Conservation (phyloP, 1,140 invertebrate genomes). For the Caenorhabditis briggsae region DNA sequence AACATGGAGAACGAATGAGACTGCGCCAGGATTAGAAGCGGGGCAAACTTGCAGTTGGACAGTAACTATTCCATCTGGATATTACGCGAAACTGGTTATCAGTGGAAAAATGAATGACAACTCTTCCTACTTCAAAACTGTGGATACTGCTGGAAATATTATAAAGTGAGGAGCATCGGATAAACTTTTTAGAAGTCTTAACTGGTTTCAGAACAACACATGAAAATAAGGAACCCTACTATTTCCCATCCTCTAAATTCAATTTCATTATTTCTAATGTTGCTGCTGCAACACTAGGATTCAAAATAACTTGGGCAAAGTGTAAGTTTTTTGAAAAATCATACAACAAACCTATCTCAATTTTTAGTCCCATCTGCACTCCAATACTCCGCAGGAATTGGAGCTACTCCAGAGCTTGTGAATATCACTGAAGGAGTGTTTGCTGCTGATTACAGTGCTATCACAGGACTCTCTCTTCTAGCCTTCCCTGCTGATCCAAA, state of each 20-base stretch:
- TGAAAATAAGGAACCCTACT: not conserved
- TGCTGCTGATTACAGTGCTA: not conserved
- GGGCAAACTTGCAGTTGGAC: not conserved
- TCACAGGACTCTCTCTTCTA: not conserved
- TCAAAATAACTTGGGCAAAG: no score
- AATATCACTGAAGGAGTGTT: constrained; percentile 2
- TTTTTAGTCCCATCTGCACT: not conserved
- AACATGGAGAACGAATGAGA: not conserved
- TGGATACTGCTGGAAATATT: constrained; percentile 6
- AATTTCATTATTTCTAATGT: no score
- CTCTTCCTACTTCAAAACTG: not conserved
- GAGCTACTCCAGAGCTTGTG: not conserved
- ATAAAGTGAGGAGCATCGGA: not conserved
- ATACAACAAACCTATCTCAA: not conserved
- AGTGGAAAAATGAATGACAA: not conserved
- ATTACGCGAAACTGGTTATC: constrained; percentile 8
- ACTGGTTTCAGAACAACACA: not conserved
- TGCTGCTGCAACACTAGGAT: no score
- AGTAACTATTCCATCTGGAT: not conserved
- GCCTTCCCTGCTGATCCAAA: not conserved
- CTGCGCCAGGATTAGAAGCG: not conserved
- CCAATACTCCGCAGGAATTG: not conserved
- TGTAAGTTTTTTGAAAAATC: not conserved
- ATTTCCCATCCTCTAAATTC: no score
- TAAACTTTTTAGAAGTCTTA: not conserved